phyloP scores from a whole-genome alignment of 2,888 invertebrate genomes.

The Tiliacea aurago region DNA sequence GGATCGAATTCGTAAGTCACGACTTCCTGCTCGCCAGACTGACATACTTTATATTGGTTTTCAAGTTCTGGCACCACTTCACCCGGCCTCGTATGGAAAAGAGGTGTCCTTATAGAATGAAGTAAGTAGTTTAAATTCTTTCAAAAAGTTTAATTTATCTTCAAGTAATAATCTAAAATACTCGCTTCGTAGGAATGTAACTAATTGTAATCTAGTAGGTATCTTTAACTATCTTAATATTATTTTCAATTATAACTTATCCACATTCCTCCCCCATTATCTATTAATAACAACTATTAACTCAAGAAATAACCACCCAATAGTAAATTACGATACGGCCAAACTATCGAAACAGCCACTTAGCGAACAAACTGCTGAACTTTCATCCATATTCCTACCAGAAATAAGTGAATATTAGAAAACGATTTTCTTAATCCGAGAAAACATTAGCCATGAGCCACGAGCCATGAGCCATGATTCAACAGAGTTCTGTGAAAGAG shows the following conservation, averaged over 20 bases:
- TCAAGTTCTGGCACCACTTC: background rate
- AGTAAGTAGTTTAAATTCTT: too few species aligned
- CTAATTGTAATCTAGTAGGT: too few species aligned
- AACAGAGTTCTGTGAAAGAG: conserved; percentile 47
- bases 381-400: conserved; percentile 40
- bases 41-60: background rate
- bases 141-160: too few species aligned
- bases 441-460: conserved; percentile 56
- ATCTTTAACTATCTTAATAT: background rate
- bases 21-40: too few species aligned
- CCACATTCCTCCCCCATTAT: conserved; percentile 16
- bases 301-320: conserved; percentile 14
- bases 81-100: background rate
- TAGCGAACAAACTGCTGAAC: conserved; percentile 44
- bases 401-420: conserved; percentile 57
- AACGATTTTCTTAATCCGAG: conserved; percentile 59
- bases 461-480: conserved; percentile 51
- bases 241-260: conserved; percentile 1
- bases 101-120: too few species aligned
- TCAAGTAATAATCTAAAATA: background rate
- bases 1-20: background rate
- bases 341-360: conserved; percentile 45
- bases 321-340: conserved; percentile 42
- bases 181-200: background rate
- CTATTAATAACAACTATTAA: conserved; percentile 36